Percentiles rank a stretch among this genome's conserved stretches.
These are phyloP conservation scores for Neogale vison DNA, from an alignment of 2,113 vertebrate genomes.

Conservation along the genomic window DNA sequence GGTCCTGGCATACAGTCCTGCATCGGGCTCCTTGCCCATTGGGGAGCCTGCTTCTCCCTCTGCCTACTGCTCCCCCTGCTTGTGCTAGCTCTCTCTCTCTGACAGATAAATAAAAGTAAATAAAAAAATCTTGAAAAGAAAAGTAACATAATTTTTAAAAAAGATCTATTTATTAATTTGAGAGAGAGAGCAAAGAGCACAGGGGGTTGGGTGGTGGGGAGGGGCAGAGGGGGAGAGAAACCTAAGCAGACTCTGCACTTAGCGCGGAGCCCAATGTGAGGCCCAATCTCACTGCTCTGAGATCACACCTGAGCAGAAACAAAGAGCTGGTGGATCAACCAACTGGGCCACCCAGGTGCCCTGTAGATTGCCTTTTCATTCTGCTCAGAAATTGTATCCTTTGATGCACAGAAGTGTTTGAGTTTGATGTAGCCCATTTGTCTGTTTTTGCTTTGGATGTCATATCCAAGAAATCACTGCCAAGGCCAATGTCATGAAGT, in stretches of 20 bases:
- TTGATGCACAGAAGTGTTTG: neutral
- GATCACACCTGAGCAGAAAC: neutral
- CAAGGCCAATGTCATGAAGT: neutral
- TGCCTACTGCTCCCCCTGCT: no score
- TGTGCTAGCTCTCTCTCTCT: no score
- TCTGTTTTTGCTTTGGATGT: neutral
- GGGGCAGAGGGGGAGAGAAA: neutral
- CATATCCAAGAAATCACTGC: neutral
- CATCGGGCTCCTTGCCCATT: no score
- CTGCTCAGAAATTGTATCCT: neutral
- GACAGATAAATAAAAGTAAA: no score
- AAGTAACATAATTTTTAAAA: no score
- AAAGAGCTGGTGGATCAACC: neutral
- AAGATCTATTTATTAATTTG: no score
- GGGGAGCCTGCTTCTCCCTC: no score
- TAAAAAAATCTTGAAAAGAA: no score
- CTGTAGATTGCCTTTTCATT: neutral
- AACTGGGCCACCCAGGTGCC: neutral
- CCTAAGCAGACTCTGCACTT: neutral
- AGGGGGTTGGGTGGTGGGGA: neutral
- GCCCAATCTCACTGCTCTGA: neutral
- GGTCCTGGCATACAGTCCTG: no score
- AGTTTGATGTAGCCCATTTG: neutral
- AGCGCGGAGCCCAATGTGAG: fast-evolving
- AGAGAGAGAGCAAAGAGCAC: neutral